Percentiles rank a stretch among this genome's conserved stretches.
Evolutionary conservation across 2,113 vertebrate genomes (phyloP).

Genomic region (Tinamus guttatus): DNA sequence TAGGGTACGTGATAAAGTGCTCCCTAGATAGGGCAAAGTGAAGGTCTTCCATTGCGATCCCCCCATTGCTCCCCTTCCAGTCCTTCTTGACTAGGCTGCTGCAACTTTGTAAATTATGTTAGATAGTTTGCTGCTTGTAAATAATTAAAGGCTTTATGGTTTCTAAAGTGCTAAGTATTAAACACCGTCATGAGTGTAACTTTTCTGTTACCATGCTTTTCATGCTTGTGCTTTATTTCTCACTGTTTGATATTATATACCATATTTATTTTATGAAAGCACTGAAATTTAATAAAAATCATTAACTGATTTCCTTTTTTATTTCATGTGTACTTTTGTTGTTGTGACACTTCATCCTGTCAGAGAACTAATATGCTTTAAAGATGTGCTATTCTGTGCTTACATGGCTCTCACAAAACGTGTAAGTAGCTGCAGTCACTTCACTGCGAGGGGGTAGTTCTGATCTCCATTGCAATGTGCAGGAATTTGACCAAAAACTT

Average conservation of each 20-base stretch:
- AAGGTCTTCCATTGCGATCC: slow-evolving; percentile 27
- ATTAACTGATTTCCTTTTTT: slow-evolving; percentile 72
- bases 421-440: not conserved
- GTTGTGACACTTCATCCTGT: not conserved
- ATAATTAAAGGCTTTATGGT: slow-evolving; percentile 80
- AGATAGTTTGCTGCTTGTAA: slow-evolving; percentile 79
- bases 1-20: not conserved
- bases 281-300: slow-evolving; percentile 90
- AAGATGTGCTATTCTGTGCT: slow-evolving; percentile 52
- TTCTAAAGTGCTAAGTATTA: slow-evolving; percentile 78
- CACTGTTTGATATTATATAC: slow-evolving; percentile 82
- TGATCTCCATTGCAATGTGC: not conserved
- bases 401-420: not conserved
- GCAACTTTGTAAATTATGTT: slow-evolving; percentile 72
- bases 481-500: not conserved
- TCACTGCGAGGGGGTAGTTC: not conserved
- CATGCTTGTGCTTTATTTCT: slow-evolving; percentile 82
- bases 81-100: slow-evolving; percentile 57
- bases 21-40: not conserved
- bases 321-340: slow-evolving; percentile 37
- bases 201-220: slow-evolving; percentile 80
- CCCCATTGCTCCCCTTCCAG: not conserved
- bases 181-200: slow-evolving; percentile 57
- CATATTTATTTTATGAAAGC: slow-evolving; percentile 91
- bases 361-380: slow-evolving; percentile 18